Evolutionary conservation across 2,888 invertebrate genomes (phyloP).

Genomic region (Meganola albula): DNA sequence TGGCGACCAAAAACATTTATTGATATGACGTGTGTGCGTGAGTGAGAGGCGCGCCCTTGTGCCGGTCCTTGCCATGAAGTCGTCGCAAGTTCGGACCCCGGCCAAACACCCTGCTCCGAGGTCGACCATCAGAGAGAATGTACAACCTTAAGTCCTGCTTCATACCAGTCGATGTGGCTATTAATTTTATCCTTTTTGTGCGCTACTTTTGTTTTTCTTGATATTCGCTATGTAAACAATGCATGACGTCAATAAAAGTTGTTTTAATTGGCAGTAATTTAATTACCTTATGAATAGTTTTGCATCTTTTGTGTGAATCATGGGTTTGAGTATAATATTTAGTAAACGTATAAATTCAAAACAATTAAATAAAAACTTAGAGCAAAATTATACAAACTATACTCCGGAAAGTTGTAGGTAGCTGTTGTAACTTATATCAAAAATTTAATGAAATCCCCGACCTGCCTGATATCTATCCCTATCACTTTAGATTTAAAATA

Average conservation of each 20-base stretch:
- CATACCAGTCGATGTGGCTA: conserved; percentile 16
- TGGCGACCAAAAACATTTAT: conserved; percentile 55
- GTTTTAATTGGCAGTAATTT: too few relatives aligned
- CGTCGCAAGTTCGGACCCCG: conserved; percentile 51
- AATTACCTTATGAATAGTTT: too few relatives aligned
- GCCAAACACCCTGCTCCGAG: conserved; percentile 42
- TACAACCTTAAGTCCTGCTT: conserved; percentile 43
- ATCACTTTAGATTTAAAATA: too few relatives aligned
- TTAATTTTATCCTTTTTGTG: neutral
- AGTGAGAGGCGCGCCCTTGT: conserved; percentile 75
- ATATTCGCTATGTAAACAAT: neutral
- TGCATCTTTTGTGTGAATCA: too few relatives aligned
- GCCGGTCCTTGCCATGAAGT: conserved; percentile 56
- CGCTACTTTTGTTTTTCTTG: neutral
- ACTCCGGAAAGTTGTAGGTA: too few relatives aligned
- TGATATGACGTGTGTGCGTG: conserved; percentile 35
- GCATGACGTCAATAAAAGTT: neutral
- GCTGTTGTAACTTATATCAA: too few relatives aligned
- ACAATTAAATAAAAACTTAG: too few relatives aligned
- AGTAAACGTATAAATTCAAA: too few relatives aligned
- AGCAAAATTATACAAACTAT: too few relatives aligned
- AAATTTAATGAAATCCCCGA: too few relatives aligned
- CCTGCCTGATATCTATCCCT: too few relatives aligned
- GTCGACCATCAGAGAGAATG: conserved; percentile 53
- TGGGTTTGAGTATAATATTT: too few relatives aligned